Conservation (phyloP, 2,888 invertebrate species). For the Merodon equestris region DNA sequence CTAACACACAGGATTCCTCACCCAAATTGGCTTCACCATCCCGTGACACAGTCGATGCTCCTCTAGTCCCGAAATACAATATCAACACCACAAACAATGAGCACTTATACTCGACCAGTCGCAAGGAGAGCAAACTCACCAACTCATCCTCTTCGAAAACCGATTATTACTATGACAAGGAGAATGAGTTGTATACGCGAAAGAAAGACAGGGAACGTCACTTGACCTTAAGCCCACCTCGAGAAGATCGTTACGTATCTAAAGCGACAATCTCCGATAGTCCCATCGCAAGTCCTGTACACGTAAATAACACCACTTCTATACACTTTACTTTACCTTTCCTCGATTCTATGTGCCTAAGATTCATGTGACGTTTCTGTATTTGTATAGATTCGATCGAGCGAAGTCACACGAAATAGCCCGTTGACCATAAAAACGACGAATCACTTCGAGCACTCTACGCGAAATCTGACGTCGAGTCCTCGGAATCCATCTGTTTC, state of each 20-base stretch:
- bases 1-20: conserved; percentile 68
- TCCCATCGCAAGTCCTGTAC: conserved; percentile 78
- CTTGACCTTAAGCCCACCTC: conserved; percentile 75
- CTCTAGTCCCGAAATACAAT: conserved; percentile 57
- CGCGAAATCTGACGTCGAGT: conserved; percentile 75
- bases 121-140: conserved; percentile 75
- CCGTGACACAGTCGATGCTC: conserved; percentile 62
- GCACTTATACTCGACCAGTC: conserved; percentile 73
- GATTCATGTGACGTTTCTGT: conserved; percentile 21
- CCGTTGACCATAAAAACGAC: conserved; percentile 78
- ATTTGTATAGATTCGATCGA: conserved; percentile 75
- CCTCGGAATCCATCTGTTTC: conserved; percentile 77
- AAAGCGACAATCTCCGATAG: conserved; percentile 68
- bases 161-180: conserved; percentile 79
- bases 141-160: conserved; percentile 73
- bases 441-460: conserved; percentile 75
- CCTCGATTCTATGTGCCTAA: neutral
- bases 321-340: conserved; percentile 30
- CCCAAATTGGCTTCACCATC: conserved; percentile 68
- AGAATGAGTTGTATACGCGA: conserved; percentile 76
- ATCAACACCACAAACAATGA: conserved; percentile 74
- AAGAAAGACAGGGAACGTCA: conserved; percentile 73
- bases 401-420: conserved; percentile 76
- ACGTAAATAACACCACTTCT: conserved; percentile 74
- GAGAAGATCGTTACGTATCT: conserved; percentile 75